Evolutionary conservation across 30 jellyfish, hydroid and myxozoan genomes (phyloP).

Genomic region (Aurelia coerulea): DNA sequence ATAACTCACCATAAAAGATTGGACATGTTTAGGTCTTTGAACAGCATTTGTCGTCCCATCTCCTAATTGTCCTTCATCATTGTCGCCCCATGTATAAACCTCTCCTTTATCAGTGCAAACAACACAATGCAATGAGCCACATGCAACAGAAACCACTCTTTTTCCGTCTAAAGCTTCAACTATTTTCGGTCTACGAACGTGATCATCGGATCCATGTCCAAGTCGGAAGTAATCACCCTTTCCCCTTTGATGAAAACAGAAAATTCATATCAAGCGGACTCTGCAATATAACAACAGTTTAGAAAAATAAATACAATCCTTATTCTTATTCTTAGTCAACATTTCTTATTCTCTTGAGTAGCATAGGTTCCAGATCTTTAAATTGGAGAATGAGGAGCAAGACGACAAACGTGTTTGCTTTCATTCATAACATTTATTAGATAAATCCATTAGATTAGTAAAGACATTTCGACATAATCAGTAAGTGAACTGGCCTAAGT

Average conservation of each 20-base stretch:
- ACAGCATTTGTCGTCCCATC: slow-evolving; percentile 89
- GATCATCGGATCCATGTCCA: slow-evolving; percentile 95
- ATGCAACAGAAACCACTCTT: slow-evolving; percentile 75
- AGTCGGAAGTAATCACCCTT: slow-evolving; percentile 93
- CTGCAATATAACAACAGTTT: no score
- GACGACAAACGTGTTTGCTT: no score
- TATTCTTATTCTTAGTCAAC: no score
- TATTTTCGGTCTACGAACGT: slow-evolving; percentile 86
- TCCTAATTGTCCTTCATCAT: slow-evolving; percentile 95
- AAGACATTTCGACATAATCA: no score
- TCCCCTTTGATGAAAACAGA: slow-evolving; percentile 65
- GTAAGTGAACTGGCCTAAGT: no score
- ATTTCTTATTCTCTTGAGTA: no score
- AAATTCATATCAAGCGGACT: not conserved
- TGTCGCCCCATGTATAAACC: slow-evolving; percentile 95
- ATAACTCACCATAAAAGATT: slow-evolving; percentile 55
- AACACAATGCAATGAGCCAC: slow-evolving; percentile 94
- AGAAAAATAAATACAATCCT: no score
- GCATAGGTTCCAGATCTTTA: no score
- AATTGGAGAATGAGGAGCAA: no score
- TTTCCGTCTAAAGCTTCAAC: slow-evolving; percentile 75
- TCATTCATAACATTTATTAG: no score
- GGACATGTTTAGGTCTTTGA: slow-evolving; percentile 64
- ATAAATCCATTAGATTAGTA: no score
- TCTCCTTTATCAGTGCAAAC: slow-evolving; percentile 90